Conservation (phyloP, 2,113 vertebrate species). For the Tetrao urogallus region DNA sequence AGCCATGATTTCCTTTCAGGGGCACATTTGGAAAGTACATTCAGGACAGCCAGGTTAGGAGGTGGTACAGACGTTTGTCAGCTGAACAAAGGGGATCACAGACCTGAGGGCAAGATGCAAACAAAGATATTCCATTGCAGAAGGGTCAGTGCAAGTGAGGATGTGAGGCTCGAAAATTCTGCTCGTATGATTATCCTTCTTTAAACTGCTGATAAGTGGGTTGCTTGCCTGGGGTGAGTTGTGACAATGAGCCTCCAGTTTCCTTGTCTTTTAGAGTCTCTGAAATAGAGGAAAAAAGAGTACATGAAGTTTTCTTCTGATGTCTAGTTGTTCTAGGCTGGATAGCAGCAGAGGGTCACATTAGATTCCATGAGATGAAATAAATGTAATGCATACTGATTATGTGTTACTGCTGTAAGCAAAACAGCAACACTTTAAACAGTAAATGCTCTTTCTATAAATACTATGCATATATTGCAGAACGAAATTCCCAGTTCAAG, state of each 20-base stretch:
- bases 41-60: neutral
- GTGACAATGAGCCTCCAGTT: neutral
- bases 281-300: neutral
- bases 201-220: neutral
- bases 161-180: neutral
- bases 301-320: accelerated
- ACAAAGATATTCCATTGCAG: neutral
- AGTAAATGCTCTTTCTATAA: neutral
- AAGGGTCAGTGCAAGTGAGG: neutral
- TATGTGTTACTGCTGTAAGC: neutral
- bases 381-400: neutral
- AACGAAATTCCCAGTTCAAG: neutral
- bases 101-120: neutral
- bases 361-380: neutral
- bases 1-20: neutral
- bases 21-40: neutral
- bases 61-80: neutral
- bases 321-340: neutral
- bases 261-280: neutral
- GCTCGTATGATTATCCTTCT: neutral
- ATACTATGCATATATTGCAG: accelerated
- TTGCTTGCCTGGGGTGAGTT: neutral
- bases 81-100: neutral
- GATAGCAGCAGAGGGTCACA: neutral
- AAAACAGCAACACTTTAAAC: neutral